Evolutionary conservation across 2,888 invertebrate species (phyloP).

Genomic region (Spialia ferax): DNA sequence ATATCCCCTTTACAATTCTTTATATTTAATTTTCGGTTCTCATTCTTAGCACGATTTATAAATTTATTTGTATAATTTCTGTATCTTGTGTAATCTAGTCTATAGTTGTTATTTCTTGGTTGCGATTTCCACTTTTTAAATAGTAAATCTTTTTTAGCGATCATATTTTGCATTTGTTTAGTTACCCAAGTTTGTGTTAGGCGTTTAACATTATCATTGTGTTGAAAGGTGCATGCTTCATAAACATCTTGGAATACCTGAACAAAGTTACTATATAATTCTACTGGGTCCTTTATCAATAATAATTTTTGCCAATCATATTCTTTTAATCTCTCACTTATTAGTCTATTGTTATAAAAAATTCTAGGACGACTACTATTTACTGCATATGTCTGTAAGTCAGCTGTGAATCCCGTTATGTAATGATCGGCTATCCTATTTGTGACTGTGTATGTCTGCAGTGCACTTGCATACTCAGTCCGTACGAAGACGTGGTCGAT

Average conservation of each 20-base stretch:
- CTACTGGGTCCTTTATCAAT: neutral
- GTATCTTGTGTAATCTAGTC: neutral
- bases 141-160: conserved; percentile 8
- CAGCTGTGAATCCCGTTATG: conserved; percentile 6
- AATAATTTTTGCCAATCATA: neutral
- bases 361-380: too few species aligned
- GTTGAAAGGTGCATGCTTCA: conserved; percentile 2
- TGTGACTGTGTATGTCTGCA: neutral
- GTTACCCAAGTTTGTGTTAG: neutral
- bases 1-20: neutral
- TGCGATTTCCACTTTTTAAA: conserved; percentile 25
- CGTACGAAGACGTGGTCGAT: neutral
- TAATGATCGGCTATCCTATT: conserved; percentile 18
- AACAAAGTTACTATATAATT: neutral
- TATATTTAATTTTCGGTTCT: neutral
- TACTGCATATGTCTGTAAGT: neutral
- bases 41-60: neutral
- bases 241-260: conserved; percentile 1
- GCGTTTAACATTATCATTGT: neutral
- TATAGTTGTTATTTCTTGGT: neutral
- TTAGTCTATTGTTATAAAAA: neutral
- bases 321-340: neutral
- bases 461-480: neutral
- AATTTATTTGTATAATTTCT: neutral
- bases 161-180: neutral